Evolutionary conservation across 2,888 invertebrate genomes (phyloP), one percentile per base, ranked within the genome.

Genomic region (Petrophora chlorosata): DNA sequence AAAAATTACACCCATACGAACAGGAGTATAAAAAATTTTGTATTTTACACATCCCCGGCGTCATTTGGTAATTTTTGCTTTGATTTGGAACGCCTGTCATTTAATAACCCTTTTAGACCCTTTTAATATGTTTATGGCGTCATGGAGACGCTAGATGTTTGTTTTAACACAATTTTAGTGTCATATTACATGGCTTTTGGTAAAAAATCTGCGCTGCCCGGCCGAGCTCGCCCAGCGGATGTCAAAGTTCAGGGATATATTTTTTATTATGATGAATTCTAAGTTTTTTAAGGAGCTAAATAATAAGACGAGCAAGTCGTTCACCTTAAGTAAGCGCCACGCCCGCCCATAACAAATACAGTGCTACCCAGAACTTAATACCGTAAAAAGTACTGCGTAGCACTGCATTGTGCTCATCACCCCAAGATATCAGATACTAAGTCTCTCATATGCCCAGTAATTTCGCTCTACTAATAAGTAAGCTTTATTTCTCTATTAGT

Each of bases 101-200:
- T 70, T 70, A 65, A 70, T 66, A 69, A 79, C 74, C 76, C 79
- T 79, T 77, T 82, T 66, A 69, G 79, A 73, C 76, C 79, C 78
- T 77, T 82, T 77, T 44, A 50, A 65, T 61, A 64, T 64, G 59
- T 65, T 63, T n/a, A n/a, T 67, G 70, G 67, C 73, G 75, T 73
- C 67, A 61, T 70, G 57, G 43, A 39, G 34, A 39, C 39, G 49
- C 16, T 65, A 59, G 62, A 61, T 84, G 79, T 86, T 85, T 82
- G 73, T 84, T 82, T 84, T 79, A 83, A 84, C 76, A 85, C 78
- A 73, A 82, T 85, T 85, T 85, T 82, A 84, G 82, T 86, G 64
- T 88, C 82, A 61, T 51, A 69, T 88, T 87, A 85, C 87, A 63
- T 50, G 65, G 59, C 74, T 79, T 79, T 71, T 54, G 67, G 65